These are phyloP conservation scores for Phoeniculus purpureus DNA, from an alignment of 2,797 vertebrate species.

Conservation along the genomic window DNA sequence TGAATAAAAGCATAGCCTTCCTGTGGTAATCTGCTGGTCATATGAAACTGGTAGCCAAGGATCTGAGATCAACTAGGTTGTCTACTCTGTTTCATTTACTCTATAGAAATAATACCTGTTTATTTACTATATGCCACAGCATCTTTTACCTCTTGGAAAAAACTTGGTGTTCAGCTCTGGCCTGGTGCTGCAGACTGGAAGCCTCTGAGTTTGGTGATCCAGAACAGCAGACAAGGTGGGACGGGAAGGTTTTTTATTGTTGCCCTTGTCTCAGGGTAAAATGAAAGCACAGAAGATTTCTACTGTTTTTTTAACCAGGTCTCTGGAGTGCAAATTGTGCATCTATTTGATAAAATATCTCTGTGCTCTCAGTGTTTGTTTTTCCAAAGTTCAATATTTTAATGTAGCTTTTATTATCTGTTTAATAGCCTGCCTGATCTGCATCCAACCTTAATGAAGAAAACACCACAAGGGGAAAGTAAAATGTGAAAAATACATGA, in stretches of 20 bases:
- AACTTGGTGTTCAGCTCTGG: not conserved
- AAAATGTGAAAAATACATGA: not conserved
- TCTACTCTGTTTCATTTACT: not conserved
- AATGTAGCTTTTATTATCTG: not conserved
- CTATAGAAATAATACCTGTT: not conserved
- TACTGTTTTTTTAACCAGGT: not conserved
- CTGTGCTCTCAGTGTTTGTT: not conserved
- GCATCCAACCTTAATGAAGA: not conserved
- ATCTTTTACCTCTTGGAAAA: not conserved
- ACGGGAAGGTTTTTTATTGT: not conserved
- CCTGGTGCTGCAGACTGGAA: not conserved
- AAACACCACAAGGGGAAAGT: not conserved
- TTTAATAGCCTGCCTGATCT: not conserved
- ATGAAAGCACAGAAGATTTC: not conserved
- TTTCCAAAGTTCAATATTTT: not conserved
- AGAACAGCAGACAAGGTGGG: not conserved
- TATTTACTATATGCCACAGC: not conserved
- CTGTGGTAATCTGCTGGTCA: not conserved
- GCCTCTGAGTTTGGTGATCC: not conserved
- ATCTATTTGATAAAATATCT: not conserved
- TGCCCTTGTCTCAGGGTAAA: not conserved
- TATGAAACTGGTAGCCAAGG: not conserved
- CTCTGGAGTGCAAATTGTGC: not conserved
- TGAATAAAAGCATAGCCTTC: not conserved
- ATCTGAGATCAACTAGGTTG: not conserved